Evolutionary conservation across 2,888 invertebrate species (phyloP).

Genomic region (Amphipoea oculea): DNA sequence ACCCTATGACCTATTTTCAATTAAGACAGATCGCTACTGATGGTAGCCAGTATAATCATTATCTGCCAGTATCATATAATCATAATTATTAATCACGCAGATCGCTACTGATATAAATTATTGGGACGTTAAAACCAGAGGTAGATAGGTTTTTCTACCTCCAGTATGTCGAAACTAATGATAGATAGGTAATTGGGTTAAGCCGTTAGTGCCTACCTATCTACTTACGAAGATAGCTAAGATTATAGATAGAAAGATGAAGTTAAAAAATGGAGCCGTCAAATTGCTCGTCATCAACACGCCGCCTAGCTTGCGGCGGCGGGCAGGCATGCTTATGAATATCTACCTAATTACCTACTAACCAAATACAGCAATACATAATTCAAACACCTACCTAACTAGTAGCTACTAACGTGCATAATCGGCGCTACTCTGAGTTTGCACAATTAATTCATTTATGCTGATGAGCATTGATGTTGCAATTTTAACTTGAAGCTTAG

Average conservation of each 20-base stretch:
- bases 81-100: neutral
- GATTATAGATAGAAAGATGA: neutral
- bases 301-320: neutral
- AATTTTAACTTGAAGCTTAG: constrained; percentile 25
- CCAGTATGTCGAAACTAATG: neutral
- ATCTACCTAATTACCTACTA: neutral
- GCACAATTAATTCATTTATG: constrained; percentile 10
- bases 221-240: neutral
- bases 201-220: neutral
- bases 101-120: neutral
- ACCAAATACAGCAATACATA: neutral
- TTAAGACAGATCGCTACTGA: neutral
- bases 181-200: neutral
- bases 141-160: neutral
- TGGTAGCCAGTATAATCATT: neutral
- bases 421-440: neutral
- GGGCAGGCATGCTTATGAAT: neutral
- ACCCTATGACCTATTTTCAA: neutral
- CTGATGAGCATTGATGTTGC: constrained; percentile 3
- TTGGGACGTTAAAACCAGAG: neutral
- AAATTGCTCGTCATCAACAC: neutral
- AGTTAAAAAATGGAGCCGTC: neutral
- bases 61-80: neutral
- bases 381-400: neutral
- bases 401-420: too few relatives aligned